phyloP scores from a whole-genome alignment of 2,113 vertebrate species.

The Aplodontia rufa region DNA sequence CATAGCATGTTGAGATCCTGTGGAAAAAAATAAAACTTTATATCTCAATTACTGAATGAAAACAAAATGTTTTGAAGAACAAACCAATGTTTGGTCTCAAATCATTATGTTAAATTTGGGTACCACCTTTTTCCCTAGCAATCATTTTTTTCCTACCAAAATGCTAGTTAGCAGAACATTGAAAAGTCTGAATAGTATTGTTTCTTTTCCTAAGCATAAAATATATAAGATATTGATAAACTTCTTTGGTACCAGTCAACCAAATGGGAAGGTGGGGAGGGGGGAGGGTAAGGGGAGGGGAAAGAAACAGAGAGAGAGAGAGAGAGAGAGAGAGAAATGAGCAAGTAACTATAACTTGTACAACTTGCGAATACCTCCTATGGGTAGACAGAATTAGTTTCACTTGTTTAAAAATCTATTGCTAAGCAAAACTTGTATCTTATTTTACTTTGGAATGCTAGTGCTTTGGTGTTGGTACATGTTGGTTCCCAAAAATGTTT shows the following conservation, averaged over 20 bases:
- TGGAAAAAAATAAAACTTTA: not conserved
- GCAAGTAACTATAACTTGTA: not conserved
- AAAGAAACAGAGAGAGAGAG: fast-evolving
- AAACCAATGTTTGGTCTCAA: not conserved
- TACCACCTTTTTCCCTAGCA: not conserved
- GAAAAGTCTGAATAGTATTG: not conserved
- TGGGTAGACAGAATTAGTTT: not conserved
- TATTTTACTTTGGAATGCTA: not conserved
- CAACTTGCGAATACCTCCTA: not conserved
- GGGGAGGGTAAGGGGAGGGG: not conserved
- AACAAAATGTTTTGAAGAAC: not conserved
- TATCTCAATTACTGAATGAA: not conserved
- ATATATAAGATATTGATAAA: not conserved
- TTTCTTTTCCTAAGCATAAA: not conserved
- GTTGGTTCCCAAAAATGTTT: not conserved
- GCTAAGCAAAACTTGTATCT: not conserved
- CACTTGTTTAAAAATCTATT: not conserved
- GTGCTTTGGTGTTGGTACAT: not conserved
- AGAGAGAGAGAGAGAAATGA: too few relatives aligned
- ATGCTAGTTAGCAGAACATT: not conserved
- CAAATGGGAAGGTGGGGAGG: not conserved
- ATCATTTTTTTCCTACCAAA: not conserved
- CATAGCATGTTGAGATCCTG: not conserved
- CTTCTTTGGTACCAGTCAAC: not conserved
- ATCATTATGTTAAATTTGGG: not conserved